Conservation (phyloP, 2,113 vertebrate species). For the Lates calcarifer region DNA sequence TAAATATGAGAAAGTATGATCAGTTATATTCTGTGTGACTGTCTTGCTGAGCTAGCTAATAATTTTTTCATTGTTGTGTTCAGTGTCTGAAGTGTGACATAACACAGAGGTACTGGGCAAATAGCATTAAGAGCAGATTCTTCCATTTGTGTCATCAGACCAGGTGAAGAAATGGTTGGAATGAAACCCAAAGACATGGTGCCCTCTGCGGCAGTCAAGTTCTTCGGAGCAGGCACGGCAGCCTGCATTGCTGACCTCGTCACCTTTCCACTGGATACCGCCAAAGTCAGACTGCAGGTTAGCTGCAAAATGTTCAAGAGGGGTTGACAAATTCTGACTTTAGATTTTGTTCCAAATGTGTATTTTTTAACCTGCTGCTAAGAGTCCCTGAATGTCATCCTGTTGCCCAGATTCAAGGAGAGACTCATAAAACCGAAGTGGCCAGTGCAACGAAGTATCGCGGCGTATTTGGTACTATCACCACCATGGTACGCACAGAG, state of each 20-base stretch:
- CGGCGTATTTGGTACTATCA: constrained; percentile 87
- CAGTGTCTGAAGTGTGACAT: not conserved
- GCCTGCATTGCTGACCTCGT: constrained; percentile 92
- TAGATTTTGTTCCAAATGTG: not conserved
- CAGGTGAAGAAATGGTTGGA: constrained; percentile 84
- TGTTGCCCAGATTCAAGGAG: constrained; percentile 88
- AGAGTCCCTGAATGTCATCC: not conserved
- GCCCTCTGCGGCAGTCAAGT: constrained; percentile 88
- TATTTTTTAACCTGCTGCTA: not conserved
- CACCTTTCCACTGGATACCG: constrained; percentile 92
- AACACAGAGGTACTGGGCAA: constrained; percentile 1
- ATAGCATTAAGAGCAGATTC: constrained; percentile 22
- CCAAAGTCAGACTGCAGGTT: constrained; percentile 94
- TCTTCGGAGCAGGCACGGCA: constrained; percentile 90
- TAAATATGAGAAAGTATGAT: not conserved
- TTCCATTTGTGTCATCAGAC: constrained; percentile 28
- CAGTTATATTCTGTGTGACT: not conserved
- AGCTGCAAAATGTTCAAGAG: constrained; percentile 13
- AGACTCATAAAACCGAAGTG: constrained; percentile 68
- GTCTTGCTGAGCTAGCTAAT: not conserved
- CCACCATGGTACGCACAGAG: constrained; percentile 87
- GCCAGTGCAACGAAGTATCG: constrained; percentile 75
- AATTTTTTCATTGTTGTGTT: not conserved
- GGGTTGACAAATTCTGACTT: not conserved
- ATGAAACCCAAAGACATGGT: constrained; percentile 87